phyloP scores from a whole-genome alignment of 2,797 vertebrate species.

The Spea hammondii region DNA sequence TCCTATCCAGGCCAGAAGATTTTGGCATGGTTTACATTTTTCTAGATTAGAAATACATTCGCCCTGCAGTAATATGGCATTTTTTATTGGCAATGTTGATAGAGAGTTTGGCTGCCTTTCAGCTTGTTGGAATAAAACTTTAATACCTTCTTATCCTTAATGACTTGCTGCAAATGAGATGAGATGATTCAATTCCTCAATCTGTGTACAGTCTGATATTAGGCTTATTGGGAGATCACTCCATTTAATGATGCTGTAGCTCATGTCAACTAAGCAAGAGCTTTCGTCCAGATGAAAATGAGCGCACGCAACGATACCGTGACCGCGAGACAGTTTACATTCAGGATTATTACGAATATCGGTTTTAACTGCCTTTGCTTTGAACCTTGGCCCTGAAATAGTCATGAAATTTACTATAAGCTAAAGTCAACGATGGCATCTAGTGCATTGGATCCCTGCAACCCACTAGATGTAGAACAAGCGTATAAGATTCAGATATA shows the following conservation, averaged over 20 bases:
- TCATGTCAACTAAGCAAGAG: slow-evolving; percentile 13
- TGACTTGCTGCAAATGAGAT: slow-evolving; percentile 39
- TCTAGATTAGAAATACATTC: slow-evolving; percentile 2
- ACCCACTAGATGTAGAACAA: too few relatives aligned
- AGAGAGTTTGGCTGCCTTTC: slow-evolving; percentile 28
- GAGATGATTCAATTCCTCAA: slow-evolving; percentile 19
- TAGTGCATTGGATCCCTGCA: too few relatives aligned
- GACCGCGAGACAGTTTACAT: too few relatives aligned
- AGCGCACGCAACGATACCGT: neutral
- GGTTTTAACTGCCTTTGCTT: too few relatives aligned
- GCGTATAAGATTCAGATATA: too few relatives aligned
- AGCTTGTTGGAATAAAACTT: slow-evolving; percentile 16
- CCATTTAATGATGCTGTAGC: slow-evolving; percentile 33
- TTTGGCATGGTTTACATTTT: too few relatives aligned
- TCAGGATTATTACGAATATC: too few relatives aligned
- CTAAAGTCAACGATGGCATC: too few relatives aligned
- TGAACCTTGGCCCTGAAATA: too few relatives aligned
- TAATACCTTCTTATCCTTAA: slow-evolving; percentile 33
- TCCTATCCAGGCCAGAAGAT: too few relatives aligned
- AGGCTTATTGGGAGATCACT: slow-evolving; percentile 10
- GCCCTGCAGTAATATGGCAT: slow-evolving; percentile 10
- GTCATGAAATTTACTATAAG: too few relatives aligned
- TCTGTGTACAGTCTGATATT: slow-evolving; percentile 16
- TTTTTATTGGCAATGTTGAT: slow-evolving; percentile 24
- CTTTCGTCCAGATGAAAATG: neutral